Evolutionary conservation across 53 echinoderm and acorn worm species (phyloP).

Genomic region (Henricia sp.): DNA sequence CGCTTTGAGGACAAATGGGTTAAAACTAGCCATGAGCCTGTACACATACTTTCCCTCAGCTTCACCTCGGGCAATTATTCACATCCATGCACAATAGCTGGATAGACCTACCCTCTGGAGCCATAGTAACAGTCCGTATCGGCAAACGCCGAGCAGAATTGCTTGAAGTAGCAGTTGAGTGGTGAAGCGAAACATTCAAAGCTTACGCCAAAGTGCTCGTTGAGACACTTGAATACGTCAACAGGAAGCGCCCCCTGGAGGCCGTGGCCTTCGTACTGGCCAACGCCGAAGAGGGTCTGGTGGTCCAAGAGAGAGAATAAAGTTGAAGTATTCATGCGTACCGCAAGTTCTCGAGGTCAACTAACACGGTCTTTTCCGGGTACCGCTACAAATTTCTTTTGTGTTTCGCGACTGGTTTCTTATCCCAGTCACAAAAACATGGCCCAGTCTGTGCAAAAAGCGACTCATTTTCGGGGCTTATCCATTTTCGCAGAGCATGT

Average conservation of each 20-base stretch:
- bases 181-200: conserved; percentile 99
- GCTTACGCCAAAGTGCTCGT: conserved; percentile 92
- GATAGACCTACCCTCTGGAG: conserved; percentile 88
- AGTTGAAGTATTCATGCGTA: background rate
- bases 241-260: conserved; percentile 91
- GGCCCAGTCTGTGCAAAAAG: too few species aligned
- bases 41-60: too few species aligned
- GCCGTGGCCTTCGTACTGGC: conserved; percentile 80
- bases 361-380: too few species aligned
- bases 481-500: too few species aligned
- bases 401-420: background rate
- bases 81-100: too few species aligned
- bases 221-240: conserved; percentile 80
- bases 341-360: background rate
- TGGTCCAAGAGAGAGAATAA: background rate
- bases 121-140: conserved; percentile 98
- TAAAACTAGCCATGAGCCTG: background rate
- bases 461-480: too few species aligned
- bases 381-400: too few species aligned
- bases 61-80: too few species aligned
- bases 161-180: conserved; percentile 98
- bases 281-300: conserved; percentile 91
- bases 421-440: background rate
- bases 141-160: conserved; percentile 93
- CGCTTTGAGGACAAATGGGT: background rate